phyloP scores from a whole-genome alignment of 1,140 invertebrate species.

The Calliphora vicina region DNA sequence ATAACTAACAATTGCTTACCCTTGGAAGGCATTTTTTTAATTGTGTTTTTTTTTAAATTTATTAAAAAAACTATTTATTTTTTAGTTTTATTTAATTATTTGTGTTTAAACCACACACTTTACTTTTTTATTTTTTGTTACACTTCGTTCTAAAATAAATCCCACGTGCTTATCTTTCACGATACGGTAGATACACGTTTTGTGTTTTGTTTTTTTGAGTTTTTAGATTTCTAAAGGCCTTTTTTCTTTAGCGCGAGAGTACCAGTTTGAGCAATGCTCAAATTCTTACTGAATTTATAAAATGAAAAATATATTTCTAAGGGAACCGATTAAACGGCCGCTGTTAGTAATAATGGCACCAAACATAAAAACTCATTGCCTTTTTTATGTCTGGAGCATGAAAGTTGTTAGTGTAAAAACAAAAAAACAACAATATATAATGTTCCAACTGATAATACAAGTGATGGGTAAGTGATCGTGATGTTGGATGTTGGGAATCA shows the following conservation, averaged over 20 bases:
- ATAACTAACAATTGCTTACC: constrained; percentile 78
- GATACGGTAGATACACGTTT: constrained; percentile 11
- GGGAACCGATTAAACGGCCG: constrained; percentile 16
- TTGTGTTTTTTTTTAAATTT: constrained; percentile 32
- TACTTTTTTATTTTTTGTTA: neutral
- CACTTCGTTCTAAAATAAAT: neutral
- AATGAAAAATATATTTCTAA: constrained; percentile 13
- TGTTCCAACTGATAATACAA: neutral
- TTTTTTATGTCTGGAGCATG: neutral
- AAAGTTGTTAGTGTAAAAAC: neutral
- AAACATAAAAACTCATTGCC: neutral
- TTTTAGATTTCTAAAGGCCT: neutral
- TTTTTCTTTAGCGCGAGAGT: constrained; percentile 25
- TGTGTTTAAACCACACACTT: constrained; percentile 14
- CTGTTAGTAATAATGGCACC: neutral
- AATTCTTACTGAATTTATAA: constrained; percentile 19
- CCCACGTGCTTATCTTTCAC: constrained; percentile 18
- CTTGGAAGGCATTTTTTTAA: constrained; percentile 45
- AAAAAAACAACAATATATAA: neutral
- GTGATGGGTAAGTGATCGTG: neutral
- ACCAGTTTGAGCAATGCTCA: constrained; percentile 30
- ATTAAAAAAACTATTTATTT: constrained; percentile 34
- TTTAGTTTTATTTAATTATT: constrained; percentile 45
- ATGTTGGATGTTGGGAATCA: too few relatives aligned
- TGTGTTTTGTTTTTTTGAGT: too few relatives aligned